Conservation (phyloP, 2,888 invertebrate species). For the Tetramorium bicarinatum region DNA sequence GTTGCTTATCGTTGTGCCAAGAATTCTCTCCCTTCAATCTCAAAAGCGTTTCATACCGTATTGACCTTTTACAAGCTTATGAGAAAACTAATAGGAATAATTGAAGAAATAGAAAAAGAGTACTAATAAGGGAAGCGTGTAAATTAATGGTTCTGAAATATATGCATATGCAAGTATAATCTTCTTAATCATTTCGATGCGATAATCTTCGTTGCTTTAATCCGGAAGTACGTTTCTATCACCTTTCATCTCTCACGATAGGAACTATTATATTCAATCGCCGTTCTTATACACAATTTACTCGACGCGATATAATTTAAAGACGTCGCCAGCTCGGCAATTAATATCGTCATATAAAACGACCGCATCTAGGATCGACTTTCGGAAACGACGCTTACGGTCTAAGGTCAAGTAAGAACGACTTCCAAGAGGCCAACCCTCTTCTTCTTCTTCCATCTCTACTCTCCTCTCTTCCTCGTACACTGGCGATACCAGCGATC, state of each 20-base stretch:
- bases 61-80: slow-evolving; percentile 56
- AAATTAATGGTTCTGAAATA: neutral
- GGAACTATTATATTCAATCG: slow-evolving; percentile 22
- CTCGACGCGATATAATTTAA: slow-evolving; percentile 52
- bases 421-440: slow-evolving; percentile 66
- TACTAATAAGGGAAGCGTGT: neutral
- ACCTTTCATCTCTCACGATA: neutral
- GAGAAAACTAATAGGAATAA: slow-evolving; percentile 12
- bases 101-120: neutral
- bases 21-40: slow-evolving; percentile 54
- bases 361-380: slow-evolving; percentile 76
- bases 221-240: slow-evolving; percentile 4
- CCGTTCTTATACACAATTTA: slow-evolving; percentile 43
- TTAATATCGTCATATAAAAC: slow-evolving; percentile 63
- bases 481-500: slow-evolving; percentile 39
- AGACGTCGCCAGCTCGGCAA: slow-evolving; percentile 64
- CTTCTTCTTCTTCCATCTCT: slow-evolving; percentile 27
- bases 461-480: slow-evolving; percentile 18
- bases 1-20: slow-evolving; percentile 36
- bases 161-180: slow-evolving; percentile 18
- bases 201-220: neutral
- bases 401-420: slow-evolving; percentile 74
- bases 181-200: slow-evolving; percentile 26
- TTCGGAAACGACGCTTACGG: slow-evolving; percentile 69
- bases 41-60: slow-evolving; percentile 71